Base-by-base conservation (phyloP, 2,888 invertebrate genomes). In the Cosmia trapezina region DNA sequence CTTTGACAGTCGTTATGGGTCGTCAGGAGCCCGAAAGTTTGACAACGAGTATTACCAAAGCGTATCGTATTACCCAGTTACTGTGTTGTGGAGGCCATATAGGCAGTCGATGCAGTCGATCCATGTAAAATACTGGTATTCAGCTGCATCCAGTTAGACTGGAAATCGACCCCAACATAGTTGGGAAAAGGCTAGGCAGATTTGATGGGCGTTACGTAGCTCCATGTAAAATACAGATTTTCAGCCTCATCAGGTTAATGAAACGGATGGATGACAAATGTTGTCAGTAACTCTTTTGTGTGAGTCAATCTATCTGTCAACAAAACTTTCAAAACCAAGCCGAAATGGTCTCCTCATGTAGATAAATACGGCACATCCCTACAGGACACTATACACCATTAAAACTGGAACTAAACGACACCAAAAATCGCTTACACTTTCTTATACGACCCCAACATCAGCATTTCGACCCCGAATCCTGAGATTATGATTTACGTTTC, bases 381-480 rank as follows among this genome's bases (percentile, higher is more conserved):
- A 70, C 0, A 70, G 70, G 66, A 73, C 64, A 69, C 63, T 63
- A n/a, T n/a, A 73, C 62, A 54, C 70, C 73, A 85, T 87, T 86
- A 79, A 82, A 86, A 84, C 73, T 78, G 64, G 74, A 79, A 80
- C 78, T 84, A 82, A 86, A 87, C 78, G 88, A 89, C 81, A 86
- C 87, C 86, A 86, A 88, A 90, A 88, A 89, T 87, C 88, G 89
- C 88, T 90, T 90, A 89, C 88, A 87, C 80, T 85, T 84, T 84
- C 83, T 85, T 84, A 78, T 74, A 67, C 68, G 74, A 83, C 85
- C 85, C 87, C 74, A 75, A 84, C 86, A 87, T 90, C 90, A 89
- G 90, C 87, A 84, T 70, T 69, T 80, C 72, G 76, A 85, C 83
- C 86, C 84, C 81, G 71, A 83, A 86, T 84, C 83, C 86, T 63